Conservation (phyloP, 35 echinoderm and acorn worm genomes). For the Heliocidaris erythrogramma region DNA sequence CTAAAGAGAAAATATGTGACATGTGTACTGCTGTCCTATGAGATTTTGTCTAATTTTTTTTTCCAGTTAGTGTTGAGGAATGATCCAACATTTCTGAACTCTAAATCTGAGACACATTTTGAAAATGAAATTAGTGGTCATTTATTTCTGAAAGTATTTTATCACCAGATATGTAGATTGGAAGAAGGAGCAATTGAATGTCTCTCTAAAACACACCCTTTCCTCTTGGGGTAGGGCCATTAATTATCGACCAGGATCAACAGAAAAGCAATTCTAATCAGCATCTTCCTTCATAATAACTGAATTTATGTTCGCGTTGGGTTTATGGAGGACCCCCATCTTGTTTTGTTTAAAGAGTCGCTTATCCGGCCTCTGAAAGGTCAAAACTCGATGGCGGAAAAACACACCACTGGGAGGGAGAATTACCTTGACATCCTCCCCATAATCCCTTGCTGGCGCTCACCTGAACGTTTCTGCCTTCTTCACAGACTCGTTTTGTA, state of each 20-base stretch:
- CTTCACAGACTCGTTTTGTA: background rate
- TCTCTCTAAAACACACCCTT: background rate
- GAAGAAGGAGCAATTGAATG: background rate
- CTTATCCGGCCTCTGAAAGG: background rate
- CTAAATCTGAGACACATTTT: background rate
- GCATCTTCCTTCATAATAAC: constrained; percentile 2
- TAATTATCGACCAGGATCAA: background rate
- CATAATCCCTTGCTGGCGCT: background rate
- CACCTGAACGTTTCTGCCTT: background rate
- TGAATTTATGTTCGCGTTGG: background rate
- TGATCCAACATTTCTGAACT: background rate
- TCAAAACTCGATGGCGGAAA: background rate
- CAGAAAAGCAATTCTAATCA: background rate
- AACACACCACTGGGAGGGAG: constrained; percentile 6
- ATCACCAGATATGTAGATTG: background rate
- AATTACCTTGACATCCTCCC: background rate
- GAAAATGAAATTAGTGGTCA: background rate
- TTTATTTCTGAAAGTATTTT: background rate
- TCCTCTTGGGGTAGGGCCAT: background rate
- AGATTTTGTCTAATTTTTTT: background rate
- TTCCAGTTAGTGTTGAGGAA: background rate
- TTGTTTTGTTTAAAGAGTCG: constrained; percentile 12
- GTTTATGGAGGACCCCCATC: background rate
- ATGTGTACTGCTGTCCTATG: background rate
- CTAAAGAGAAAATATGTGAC: background rate